Evolutionary conservation across 1,140 invertebrate species (phyloP).

Genomic region (Heliconius nattereri): DNA sequence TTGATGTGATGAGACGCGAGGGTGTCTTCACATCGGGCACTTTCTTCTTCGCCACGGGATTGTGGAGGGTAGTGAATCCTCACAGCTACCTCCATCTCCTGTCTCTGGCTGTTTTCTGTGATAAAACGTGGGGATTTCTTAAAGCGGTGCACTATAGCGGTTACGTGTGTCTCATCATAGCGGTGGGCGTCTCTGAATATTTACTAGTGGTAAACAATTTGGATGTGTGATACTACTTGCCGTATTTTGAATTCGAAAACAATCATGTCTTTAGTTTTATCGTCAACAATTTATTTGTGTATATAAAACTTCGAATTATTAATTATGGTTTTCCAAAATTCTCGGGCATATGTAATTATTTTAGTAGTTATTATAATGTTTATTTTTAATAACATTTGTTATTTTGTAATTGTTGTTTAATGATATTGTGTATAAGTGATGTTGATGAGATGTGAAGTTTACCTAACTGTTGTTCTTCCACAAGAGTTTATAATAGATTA

Average conservation of each 20-base stretch:
- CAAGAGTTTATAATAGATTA: constrained; percentile 4
- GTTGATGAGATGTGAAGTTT: constrained; percentile 6
- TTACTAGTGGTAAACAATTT: constrained; percentile 32
- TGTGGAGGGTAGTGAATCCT: constrained; percentile 91
- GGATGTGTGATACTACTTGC: constrained; percentile 5
- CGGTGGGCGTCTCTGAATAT: constrained; percentile 63
- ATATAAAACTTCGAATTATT: neutral
- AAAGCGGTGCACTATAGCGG: constrained; percentile 84
- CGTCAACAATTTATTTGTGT: neutral
- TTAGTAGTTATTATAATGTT: neutral
- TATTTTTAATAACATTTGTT: neutral
- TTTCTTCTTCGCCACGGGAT: constrained; percentile 87
- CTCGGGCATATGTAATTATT: neutral
- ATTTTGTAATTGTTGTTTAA: constrained; percentile 9
- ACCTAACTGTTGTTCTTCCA: constrained; percentile 8
- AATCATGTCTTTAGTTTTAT: neutral
- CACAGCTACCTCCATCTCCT: constrained; percentile 89
- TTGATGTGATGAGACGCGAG: constrained; percentile 81
- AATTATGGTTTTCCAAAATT: neutral
- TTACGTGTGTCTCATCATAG: constrained; percentile 58
- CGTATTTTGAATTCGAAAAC: neutral
- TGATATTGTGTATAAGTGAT: neutral
- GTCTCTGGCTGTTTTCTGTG: constrained; percentile 89
- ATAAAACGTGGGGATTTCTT: constrained; percentile 89
- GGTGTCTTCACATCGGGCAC: constrained; percentile 83